Conservation (phyloP, 92 coral and sea anemone species). For the Anthopleura xanthogrammica region DNA sequence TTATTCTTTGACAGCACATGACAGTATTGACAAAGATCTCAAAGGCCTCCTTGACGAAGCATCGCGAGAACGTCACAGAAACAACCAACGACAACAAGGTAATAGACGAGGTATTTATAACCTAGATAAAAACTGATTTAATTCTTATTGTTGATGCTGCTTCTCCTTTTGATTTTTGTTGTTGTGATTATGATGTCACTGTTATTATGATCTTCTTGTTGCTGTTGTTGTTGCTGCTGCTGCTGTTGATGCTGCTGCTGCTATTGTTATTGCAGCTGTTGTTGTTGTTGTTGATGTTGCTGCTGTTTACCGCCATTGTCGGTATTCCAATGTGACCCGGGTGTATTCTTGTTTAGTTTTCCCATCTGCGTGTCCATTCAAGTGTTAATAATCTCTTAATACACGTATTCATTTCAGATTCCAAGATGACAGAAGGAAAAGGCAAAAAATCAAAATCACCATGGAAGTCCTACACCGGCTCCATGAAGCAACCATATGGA, state of each 20-base stretch:
- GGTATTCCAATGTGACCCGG: too few species aligned
- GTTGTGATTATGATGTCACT: neutral
- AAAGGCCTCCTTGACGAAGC: conserved; percentile 27
- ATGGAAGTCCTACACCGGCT: conserved; percentile 10
- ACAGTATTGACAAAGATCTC: conserved; percentile 29
- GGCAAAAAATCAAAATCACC: neutral
- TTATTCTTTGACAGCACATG: conserved; percentile 12
- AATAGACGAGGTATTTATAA: neutral
- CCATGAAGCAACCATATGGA: neutral
- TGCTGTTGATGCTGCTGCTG: too few species aligned
- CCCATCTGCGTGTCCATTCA: neutral
- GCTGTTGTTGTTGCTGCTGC: too few species aligned
- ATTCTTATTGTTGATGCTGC: neutral
- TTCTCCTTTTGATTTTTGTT: neutral
- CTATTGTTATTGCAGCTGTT: too few species aligned
- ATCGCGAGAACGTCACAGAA: neutral
- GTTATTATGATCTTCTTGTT: too few species aligned
- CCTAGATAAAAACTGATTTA: neutral
- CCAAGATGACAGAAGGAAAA: neutral
- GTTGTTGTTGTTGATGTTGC: too few species aligned
- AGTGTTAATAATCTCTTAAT: neutral
- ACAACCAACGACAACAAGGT: neutral
- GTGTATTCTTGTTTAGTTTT: too few species aligned
- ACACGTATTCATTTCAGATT: neutral
- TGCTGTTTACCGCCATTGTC: too few species aligned